Conservation (phyloP, 2,888 invertebrate species). For the Melanostoma scalare region DNA sequence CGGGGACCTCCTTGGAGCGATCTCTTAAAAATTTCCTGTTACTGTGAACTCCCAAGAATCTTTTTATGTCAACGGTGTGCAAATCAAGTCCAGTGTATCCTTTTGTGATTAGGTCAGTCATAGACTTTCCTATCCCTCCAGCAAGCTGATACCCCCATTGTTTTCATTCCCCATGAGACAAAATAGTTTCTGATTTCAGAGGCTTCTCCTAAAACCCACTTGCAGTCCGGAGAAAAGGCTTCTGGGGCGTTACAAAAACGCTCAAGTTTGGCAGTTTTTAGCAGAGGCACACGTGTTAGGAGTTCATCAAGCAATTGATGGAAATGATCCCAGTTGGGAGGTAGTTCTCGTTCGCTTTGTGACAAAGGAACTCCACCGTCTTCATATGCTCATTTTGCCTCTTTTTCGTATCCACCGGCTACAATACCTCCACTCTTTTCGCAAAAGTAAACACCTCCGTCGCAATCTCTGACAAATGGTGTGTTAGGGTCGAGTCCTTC, state of each 20-base stretch:
- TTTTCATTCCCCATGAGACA: slow-evolving; percentile 98
- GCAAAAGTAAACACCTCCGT: too few relatives aligned
- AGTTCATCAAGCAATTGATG: too few relatives aligned
- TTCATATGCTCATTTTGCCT: too few relatives aligned
- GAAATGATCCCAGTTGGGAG: slow-evolving; percentile 98
- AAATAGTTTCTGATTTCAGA: too few relatives aligned
- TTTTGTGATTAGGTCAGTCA: slow-evolving; percentile 93
- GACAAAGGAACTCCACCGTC: slow-evolving; percentile 87
- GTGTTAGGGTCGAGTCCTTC: slow-evolving; percentile 89
- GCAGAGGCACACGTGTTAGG: too few relatives aligned
- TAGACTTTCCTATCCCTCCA: slow-evolving; percentile 95
- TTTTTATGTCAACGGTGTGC: slow-evolving; percentile 93
- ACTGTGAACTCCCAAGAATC: slow-evolving; percentile 96
- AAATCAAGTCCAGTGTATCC: slow-evolving; percentile 92
- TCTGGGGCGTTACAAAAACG: too few relatives aligned
- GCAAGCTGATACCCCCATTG: slow-evolving; percentile 97
- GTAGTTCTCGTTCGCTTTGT: slow-evolving; percentile 86
- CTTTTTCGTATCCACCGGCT: too few relatives aligned
- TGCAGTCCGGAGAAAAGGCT: too few relatives aligned
- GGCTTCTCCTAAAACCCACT: too few relatives aligned
- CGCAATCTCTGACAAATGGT: too few relatives aligned
- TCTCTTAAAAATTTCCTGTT: slow-evolving; percentile 96
- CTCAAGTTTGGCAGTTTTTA: too few relatives aligned
- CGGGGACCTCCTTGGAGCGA: slow-evolving; percentile 95
- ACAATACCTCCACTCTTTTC: too few relatives aligned